Conservation (phyloP, 2,888 invertebrate genomes). For the Lucinisca nassula region DNA sequence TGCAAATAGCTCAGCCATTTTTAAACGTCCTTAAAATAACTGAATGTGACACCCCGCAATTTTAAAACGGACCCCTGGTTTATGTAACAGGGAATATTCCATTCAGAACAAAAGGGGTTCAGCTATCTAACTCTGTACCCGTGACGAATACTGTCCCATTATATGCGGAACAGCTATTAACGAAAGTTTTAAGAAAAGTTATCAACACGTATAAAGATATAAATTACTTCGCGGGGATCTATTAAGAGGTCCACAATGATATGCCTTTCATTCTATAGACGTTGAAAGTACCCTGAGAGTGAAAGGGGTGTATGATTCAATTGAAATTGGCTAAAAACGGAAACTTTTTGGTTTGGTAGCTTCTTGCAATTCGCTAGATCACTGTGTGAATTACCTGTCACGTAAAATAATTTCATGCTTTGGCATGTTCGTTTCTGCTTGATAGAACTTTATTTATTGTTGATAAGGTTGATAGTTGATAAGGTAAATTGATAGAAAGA, state of each 20-base stretch:
- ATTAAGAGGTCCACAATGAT: slow-evolving; percentile 1
- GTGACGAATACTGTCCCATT: slow-evolving; percentile 57
- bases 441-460: too few relatives aligned
- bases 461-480: too few relatives aligned
- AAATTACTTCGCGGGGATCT: slow-evolving; percentile 69
- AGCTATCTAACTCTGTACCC: slow-evolving; percentile 53
- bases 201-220: slow-evolving; percentile 70
- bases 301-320: slow-evolving; percentile 3
- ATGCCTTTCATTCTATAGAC: background rate
- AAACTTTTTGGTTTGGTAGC: background rate
- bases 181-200: slow-evolving; percentile 68
- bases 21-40: too few relatives aligned
- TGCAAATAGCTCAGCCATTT: too few relatives aligned
- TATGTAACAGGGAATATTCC: too few relatives aligned
- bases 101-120: too few relatives aligned
- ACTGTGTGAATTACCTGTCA: background rate
- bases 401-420: background rate
- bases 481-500: too few relatives aligned
- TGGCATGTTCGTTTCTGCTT: background rate
- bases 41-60: too few relatives aligned
- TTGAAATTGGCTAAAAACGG: background rate
- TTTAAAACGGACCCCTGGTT: too few relatives aligned
- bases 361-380: background rate
- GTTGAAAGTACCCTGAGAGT: background rate
- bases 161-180: slow-evolving; percentile 65